Evolutionary conservation across 2,888 invertebrate species (phyloP), one percentile per base, ranked within the genome.

Genomic region (Lycaena phlaeas): DNA sequence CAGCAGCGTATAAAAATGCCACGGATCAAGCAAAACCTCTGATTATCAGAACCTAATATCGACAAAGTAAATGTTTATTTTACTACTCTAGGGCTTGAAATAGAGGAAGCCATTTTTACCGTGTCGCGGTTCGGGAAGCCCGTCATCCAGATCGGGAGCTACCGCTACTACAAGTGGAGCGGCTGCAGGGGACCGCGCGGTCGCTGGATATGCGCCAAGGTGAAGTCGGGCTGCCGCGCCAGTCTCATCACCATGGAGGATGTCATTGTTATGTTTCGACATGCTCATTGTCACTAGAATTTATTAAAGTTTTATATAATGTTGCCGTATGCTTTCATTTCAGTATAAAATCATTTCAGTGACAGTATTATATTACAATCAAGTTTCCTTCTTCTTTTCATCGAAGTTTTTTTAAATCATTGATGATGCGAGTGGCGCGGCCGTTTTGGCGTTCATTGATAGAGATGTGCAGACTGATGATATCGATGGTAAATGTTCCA

Each of bases 171-270:
- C 25, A 51, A 42, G 10, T 51, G 50, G 49, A 49, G 38, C 25
- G 45, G 49, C 0, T 44, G 47, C 14, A 50, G 39, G 27, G 56
- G 57, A 0, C 31, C 49, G 17, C 41, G 45, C 12, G 46, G 46
- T 12, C 28, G 53, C 5, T 67, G 65, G 65, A 42, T 49, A 2
- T 66, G 65, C 40, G 50, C 49, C 14, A 57, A 56, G 18, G 45
- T 48, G 2, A 45, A 41, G 1, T 41, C 41, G 7, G 56, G 59
- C 4, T 64, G 60, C 39, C 51, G 51, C 6, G 52, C 53, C 3
- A 49, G 46, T 0, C 46, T 57, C 14, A 48, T 58, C 14, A 61
- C 60, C 0, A 10, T 56, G 2, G 45, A 65, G 2, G 45, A 63
- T 14, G 46, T 56, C 2, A 63, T 69, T 10, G 30, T 62, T n/a